Evolutionary conservation across 2,797 vertebrate genomes (phyloP), one percentile per base, ranked within the genome.

Genomic region (Micropoecilia bifurca): DNA sequence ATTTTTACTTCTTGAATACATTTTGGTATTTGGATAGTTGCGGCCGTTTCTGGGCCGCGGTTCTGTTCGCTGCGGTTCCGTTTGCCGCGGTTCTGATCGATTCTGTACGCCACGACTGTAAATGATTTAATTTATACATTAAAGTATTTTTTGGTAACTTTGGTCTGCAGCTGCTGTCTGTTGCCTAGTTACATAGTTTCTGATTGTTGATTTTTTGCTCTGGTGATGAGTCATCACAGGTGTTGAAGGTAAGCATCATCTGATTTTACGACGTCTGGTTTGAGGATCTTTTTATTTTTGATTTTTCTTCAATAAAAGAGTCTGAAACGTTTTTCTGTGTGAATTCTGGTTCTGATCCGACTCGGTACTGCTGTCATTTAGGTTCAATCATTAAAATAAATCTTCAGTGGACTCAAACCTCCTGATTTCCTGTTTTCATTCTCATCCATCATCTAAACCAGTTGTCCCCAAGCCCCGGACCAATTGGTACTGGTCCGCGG

Each of bases 61-160:
- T 80, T 85, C 61, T 68, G 77, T 91, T 89, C 80, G 96, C 94
- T n/a, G 83, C 69, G 95, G 72, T 80, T 85, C 61, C 61, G 79
- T 91, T 61, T 30, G 59, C 59, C 30, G 59, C 59, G 95, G 72
- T 80, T 55, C 53, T 55, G 53, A 22, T 61, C 59, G 30, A 63
- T 80, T 55, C 53, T 55, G 25, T 55, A 18, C 30, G 59, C 59
- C 25, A 30, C 68, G 41, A 87, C 94, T 98, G 96, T 97, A 97
- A 96, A 97, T 96, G 88, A 93, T 97, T 97, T 99, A 99, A 99
- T 98, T 99, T 99, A 98, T 98, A 97, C 98, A 99, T 99, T 99
- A 99, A 98, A 95, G 96, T 98, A 98, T 99, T 99, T 55, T 99
- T 99, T 99, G 96, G 97, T 97, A 98, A 96, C 93, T 95, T 95